Percentiles rank a stretch among this genome's conserved stretches.
These are phyloP conservation scores for Drosophila conformis DNA, from an alignment of 2,888 invertebrate genomes.

Conservation along the genomic window DNA sequence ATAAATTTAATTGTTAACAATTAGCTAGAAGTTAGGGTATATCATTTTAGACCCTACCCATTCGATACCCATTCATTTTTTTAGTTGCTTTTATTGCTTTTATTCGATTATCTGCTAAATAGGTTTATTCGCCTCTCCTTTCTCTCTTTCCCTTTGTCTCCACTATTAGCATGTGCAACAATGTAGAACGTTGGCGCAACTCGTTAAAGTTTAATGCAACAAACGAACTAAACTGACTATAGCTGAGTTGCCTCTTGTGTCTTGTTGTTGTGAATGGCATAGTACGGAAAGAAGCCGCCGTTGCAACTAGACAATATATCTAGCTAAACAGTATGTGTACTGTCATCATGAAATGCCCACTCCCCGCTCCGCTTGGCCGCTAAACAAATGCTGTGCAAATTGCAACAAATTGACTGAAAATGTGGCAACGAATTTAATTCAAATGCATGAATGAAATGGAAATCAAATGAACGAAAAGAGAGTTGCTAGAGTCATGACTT, in stretches of 20 bases:
- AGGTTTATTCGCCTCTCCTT: background rate
- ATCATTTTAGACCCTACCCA: background rate
- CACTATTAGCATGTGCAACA: conserved; percentile 56
- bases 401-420: conserved; percentile 69
- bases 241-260: background rate
- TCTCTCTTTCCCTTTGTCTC: background rate
- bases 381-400: conserved; percentile 46
- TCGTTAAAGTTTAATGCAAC: conserved; percentile 26
- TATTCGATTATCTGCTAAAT: background rate
- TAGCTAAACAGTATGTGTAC: conserved; percentile 46
- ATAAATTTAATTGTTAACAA: background rate
- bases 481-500: conserved; percentile 6
- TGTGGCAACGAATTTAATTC: conserved; percentile 59
- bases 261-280: conserved; percentile 21
- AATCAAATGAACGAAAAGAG: conserved; percentile 42
- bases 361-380: background rate
- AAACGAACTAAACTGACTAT: conserved; percentile 11
- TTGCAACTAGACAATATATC: conserved; percentile 24
- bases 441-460: conserved; percentile 64
- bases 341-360: conserved; percentile 12
- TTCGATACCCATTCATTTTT: background rate
- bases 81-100: background rate
- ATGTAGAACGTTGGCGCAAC: conserved; percentile 49
- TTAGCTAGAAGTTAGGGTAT: background rate
- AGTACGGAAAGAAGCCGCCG: conserved; percentile 60